Percentiles rank a stretch among this genome's conserved stretches.
These are phyloP conservation scores for Heliothis subflexa DNA, from an alignment of 1,140 invertebrate species.

Conservation along the genomic window DNA sequence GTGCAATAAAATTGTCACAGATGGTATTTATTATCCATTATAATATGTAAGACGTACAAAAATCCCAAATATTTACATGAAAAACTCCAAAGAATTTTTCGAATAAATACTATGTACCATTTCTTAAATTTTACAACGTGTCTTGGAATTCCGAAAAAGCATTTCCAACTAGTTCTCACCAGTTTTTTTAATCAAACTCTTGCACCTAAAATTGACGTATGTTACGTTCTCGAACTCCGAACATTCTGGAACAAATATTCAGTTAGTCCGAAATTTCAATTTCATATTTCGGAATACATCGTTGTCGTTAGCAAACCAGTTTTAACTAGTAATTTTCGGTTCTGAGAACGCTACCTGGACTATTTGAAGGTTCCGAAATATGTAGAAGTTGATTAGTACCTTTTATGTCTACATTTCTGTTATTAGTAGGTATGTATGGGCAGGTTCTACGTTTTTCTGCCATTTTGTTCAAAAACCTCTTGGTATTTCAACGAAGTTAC, in stretches of 20 bases:
- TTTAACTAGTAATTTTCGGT: not conserved
- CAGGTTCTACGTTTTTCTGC: too few species aligned
- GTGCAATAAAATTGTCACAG: too few species aligned
- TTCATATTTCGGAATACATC: slow-evolving; percentile 3
- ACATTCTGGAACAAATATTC: not conserved
- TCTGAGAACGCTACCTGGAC: not conserved
- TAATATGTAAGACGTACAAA: too few species aligned
- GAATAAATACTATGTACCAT: too few species aligned
- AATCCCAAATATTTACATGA: too few species aligned
- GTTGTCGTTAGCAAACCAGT: not conserved
- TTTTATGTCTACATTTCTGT: not conserved
- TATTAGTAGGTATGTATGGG: not conserved
- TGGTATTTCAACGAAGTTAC: too few species aligned
- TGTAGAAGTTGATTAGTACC: not conserved
- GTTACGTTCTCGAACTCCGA: not conserved
- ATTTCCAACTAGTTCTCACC: too few species aligned
- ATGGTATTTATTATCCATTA: too few species aligned
- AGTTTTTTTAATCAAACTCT: not conserved
- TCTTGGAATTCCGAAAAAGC: too few species aligned
- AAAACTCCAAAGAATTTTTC: too few species aligned
- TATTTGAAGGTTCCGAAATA: not conserved
- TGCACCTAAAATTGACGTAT: not conserved
- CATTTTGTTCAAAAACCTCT: too few species aligned
- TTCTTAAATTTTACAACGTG: too few species aligned
- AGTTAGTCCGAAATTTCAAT: slow-evolving; percentile 8